phyloP scores from a whole-genome alignment of 2,113 vertebrate genomes.

The Ciconia stormi region DNA sequence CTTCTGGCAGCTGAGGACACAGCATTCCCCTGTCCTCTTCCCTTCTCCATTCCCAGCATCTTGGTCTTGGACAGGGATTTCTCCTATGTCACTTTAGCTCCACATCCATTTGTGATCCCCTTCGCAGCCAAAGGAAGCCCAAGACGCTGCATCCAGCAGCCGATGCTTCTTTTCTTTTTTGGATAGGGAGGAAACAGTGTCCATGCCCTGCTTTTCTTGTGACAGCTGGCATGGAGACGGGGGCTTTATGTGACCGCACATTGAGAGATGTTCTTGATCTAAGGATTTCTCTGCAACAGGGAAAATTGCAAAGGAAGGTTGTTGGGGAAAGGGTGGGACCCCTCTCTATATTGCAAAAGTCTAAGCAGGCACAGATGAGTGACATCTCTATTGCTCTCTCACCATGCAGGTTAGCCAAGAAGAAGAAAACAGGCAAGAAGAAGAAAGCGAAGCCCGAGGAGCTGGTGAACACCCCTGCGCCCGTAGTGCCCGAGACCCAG shows the following conservation, averaged over 20 bases:
- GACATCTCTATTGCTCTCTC: neutral
- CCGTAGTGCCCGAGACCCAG: neutral
- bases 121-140: neutral
- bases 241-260: neutral
- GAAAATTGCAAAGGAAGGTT: neutral
- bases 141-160: neutral
- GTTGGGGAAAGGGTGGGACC: neutral
- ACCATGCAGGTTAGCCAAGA: conserved; percentile 84
- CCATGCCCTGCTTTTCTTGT: neutral
- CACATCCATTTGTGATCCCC: neutral
- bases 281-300: neutral
- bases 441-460: conserved; percentile 77
- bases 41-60: neutral
- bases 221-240: fast-evolving
- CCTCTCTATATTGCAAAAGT: fast-evolving
- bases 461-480: neutral
- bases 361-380: neutral
- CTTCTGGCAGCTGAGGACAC: neutral
- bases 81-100: neutral
- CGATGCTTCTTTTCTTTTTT: neutral
- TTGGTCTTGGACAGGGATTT: neutral
- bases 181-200: neutral
- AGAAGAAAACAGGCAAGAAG: conserved; percentile 86
- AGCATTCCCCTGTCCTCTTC: neutral
- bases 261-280: fast-evolving